Evolutionary conservation across 2,113 vertebrate genomes (phyloP), one percentile per base, ranked within the genome.

Genomic region (Lethenteron reissneri): DNA sequence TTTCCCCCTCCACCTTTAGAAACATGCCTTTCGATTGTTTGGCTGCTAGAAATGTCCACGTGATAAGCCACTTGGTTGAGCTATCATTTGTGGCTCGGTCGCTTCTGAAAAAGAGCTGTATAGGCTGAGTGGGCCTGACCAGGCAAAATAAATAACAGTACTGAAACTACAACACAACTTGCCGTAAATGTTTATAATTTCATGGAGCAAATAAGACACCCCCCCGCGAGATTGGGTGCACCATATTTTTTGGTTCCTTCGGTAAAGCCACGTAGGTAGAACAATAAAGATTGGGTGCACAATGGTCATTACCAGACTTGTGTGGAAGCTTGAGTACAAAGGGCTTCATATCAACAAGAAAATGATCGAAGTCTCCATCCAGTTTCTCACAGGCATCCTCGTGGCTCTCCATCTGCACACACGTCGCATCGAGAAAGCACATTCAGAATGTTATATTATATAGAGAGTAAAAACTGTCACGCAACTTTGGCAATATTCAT

Each of bases 291-390:
- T 71, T 71, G 17, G 58, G 15, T 58, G 25, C 10, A 13, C 21
- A 19, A 21, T 58, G n/a, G 15, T 64, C 73, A 78, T 82, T 81
- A 95, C 92, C 94, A 84, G 83, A 81, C 69, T 80, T 84, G 56
- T 79, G 80, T 21, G 80, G 74, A 14, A 88, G 80, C 73, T 85
- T 90, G 10, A 92, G 81, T 41, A 95, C 86, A 70, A 83, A 84
- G 1, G 88, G 87, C 75, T 94, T 97, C 87, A 97, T 88, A 74
- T 95, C 88, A 71, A 86, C 82, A 12, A 95, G 76, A 70, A 77
- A 84, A 73, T 82, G 82, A 75, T 97, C 88, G 78, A 97, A 89
- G 71, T 95, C 88, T 0, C 81, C 79, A 73, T 97, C 88, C 75
- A 97, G 73, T 58, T 79, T 82, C 15, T 87, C 85, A 83, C 81